These are phyloP conservation scores for Pteronotus mesoamericanus DNA, from an alignment of 2,797 vertebrate genomes.

Conservation along the genomic window DNA sequence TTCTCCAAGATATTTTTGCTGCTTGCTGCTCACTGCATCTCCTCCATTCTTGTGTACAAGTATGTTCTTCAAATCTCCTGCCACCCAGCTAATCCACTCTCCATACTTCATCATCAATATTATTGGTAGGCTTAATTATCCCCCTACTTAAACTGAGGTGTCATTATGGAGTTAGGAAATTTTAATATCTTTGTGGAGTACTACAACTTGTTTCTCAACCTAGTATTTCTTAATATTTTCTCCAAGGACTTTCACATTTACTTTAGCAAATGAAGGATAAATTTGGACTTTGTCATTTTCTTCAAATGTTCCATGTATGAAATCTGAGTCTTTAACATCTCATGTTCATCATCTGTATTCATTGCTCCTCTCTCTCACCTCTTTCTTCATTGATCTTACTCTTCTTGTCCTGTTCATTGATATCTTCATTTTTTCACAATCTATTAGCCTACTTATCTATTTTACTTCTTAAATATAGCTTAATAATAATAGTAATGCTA, in stretches of 20 bases:
- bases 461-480: neutral
- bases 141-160: neutral
- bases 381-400: neutral
- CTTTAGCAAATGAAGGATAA: neutral
- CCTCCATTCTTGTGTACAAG: neutral
- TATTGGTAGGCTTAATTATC: neutral
- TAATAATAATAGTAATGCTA: neutral
- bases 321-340: neutral
- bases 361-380: neutral
- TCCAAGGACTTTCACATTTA: neutral
- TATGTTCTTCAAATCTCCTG: neutral
- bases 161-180: neutral
- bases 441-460: neutral
- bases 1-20: neutral
- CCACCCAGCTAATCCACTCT: neutral
- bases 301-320: neutral
- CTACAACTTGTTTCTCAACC: neutral
- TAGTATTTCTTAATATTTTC: neutral
- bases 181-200: neutral
- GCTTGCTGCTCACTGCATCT: neutral
- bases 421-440: neutral
- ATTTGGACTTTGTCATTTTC: neutral
- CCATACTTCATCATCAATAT: neutral
- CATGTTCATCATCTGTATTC: neutral
- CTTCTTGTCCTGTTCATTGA: neutral